Evolutionary conservation across 2,888 invertebrate genomes (phyloP).

Genomic region (Lithophane socia): DNA sequence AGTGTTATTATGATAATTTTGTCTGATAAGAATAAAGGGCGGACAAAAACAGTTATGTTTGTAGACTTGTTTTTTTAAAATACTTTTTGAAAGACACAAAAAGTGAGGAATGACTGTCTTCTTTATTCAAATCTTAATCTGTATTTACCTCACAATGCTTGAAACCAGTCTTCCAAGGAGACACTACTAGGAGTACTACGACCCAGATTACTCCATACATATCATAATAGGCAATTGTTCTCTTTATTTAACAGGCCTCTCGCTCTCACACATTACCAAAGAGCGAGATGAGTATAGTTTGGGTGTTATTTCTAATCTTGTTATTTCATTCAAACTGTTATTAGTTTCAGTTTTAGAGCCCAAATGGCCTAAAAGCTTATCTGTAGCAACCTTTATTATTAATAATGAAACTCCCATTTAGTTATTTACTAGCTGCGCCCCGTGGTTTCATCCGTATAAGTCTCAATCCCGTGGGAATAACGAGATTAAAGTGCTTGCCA

Average conservation of each 20-base stretch:
- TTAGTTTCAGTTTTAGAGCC: constrained; percentile 43
- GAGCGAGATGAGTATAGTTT: constrained; percentile 14
- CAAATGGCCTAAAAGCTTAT: constrained; percentile 27
- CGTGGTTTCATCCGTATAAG: too few relatives aligned
- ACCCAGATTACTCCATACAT: constrained; percentile 1
- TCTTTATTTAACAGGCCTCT: background rate
- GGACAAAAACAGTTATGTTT: background rate
- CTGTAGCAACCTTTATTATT: constrained; percentile 1
- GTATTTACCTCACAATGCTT: background rate
- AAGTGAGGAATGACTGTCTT: background rate
- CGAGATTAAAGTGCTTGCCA: too few relatives aligned
- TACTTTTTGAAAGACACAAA: background rate
- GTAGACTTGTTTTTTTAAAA: background rate
- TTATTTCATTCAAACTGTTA: constrained; percentile 38
- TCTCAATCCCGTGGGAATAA: too few relatives aligned
- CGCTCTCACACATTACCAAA: background rate
- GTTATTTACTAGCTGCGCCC: background rate
- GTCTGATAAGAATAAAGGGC: constrained; percentile 8
- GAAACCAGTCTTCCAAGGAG: background rate
- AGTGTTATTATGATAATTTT: constrained; percentile 28
- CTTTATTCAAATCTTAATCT: background rate
- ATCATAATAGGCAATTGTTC: constrained; percentile 21
- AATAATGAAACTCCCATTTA: background rate
- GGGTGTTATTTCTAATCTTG: constrained; percentile 38
- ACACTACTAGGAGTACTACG: too few relatives aligned